Base-by-base conservation (phyloP, 2,888 invertebrate genomes). In the Clivina fossor region DNA sequence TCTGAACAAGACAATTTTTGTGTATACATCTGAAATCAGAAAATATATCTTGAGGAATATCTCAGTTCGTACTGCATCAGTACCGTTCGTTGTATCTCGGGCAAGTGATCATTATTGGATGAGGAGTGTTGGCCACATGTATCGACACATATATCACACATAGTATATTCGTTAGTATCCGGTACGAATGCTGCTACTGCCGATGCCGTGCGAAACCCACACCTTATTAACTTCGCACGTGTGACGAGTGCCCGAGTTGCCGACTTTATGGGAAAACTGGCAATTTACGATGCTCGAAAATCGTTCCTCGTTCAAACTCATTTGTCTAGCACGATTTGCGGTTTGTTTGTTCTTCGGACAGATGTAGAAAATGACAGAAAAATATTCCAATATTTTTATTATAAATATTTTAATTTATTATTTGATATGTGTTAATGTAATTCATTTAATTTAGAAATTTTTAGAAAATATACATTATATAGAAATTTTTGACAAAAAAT, bases 261-360 rank as follows among this genome's bases (percentile, higher is more conserved):
- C 20, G 2, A 20, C n/a, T 40, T 40, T 40, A 40, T 40, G 40
- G 40, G 40, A 40, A 40, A 40, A 40, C 20, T 40, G n/a, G 40
- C 40, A 40, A 40, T 40, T 40, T 40, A 40, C 16, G 35, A 5
- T 13, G 35, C 15, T 2, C 3, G 8, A 13, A 19, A 19, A 19
- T 20, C 9, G 40, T 13, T 19, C 11, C 8, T 33, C 33, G 33
- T 33, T 18, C 13, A 40, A n/a, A n/a, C 19, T 40, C 40, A 40
- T 40, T 40, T 40, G 40, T 40, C 40, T 19, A 40, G 40, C 2
- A 3, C 8, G 37, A 40, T 40, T 40, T 40, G 40, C 20, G 40
- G 40, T 40, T 19, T 40, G 40, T 40, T 19, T 11, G 9, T 7
- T 40, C 19, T 19, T 20, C 16, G 20, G 2, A 40, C 20, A 37